Percentiles rank a stretch among this genome's conserved stretches.
These are phyloP conservation scores for Botrylloides violaceus DNA, from an alignment of 23 tunicate genomes.

Conservation along the genomic window DNA sequence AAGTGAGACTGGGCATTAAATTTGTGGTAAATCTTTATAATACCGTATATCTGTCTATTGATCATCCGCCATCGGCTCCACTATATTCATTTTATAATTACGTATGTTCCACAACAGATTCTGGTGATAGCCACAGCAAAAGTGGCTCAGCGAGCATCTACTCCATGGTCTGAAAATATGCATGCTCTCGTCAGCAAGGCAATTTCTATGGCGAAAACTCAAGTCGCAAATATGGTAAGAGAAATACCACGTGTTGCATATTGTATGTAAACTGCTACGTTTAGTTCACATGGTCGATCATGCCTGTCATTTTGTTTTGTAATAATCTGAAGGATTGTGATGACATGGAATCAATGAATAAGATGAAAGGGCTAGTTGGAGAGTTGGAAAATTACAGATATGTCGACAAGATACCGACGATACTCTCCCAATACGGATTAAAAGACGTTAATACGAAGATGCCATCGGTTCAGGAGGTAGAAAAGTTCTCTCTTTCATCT, in stretches of 20 bases:
- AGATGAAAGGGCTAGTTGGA: neutral
- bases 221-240: neutral
- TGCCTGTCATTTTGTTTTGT: too few relatives aligned
- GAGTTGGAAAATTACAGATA: constrained; percentile 33
- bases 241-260: too few relatives aligned
- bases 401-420: constrained; percentile 53
- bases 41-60: too few relatives aligned
- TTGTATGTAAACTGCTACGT: neutral
- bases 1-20: too few relatives aligned
- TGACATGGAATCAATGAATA: neutral
- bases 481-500: neutral
- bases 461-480: constrained; percentile 13
- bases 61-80: too few relatives aligned
- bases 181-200: constrained; percentile 35
- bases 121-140: constrained; percentile 27
- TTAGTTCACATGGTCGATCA: neutral
- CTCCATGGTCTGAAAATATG: constrained; percentile 65
- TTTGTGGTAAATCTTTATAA: too few relatives aligned
- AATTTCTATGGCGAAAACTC: constrained; percentile 1
- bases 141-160: constrained; percentile 52
- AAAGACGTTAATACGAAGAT: constrained; percentile 2
- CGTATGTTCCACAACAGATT: constrained; percentile 25
- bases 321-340: too few relatives aligned
- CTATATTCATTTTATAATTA: too few relatives aligned
- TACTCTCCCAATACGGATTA: constrained; percentile 50